Base-by-base conservation (phyloP, 23 tunicate species). In the Styela clava region DNA sequence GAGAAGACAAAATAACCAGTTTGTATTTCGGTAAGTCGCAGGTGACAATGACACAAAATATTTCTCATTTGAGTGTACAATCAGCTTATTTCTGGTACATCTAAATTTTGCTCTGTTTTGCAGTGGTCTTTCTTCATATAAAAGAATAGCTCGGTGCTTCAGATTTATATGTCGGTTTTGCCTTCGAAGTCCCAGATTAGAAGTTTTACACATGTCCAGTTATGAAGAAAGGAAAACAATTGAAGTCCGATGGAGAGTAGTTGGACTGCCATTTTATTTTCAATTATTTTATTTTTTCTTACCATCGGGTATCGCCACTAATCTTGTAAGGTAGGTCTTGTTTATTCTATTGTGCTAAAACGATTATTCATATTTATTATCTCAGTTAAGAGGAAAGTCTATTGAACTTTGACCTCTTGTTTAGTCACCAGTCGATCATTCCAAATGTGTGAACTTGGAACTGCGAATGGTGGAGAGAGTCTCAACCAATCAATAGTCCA, bases 171-270 rank as follows among this genome's bases (percentile, higher is more conserved):
- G 33, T 37, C 61, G 37, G 0, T 35, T 79, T 2, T 79, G 87
- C 30, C 28, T 84, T 25, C 31, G 79, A 33, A 26, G 84, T 1
- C 85, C 94, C 18, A 73, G 70, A 12, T 52, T 89, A 74, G 94
- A 89, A 12, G 37, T 89, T 19, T 69, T 89, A 71, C 37, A 87
- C 25, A 64, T 84, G 0, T 16, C 31, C 18, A n/a, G 29, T 19
- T 26, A 72, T 51, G 94, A 89, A 65, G 85, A 79, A 33, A 78
- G 79, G 61, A 61, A 51, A 2, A 63, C 79, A 16, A 79, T 89
- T 19, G 88, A 89, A 32, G 82, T 84, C 18, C 71, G 94, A 79
- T 89, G 94, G 94, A 74, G 94, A n/a, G 61, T 89, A 1, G 30
- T 52, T 1, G 94, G 94, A 16, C 74, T 78, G 78, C 61, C 85